A percentile compares a stretch with the other conserved stretches of the same genome.
Conservation (phyloP, 1,140 invertebrate species). For the Amyelois transitella region DNA sequence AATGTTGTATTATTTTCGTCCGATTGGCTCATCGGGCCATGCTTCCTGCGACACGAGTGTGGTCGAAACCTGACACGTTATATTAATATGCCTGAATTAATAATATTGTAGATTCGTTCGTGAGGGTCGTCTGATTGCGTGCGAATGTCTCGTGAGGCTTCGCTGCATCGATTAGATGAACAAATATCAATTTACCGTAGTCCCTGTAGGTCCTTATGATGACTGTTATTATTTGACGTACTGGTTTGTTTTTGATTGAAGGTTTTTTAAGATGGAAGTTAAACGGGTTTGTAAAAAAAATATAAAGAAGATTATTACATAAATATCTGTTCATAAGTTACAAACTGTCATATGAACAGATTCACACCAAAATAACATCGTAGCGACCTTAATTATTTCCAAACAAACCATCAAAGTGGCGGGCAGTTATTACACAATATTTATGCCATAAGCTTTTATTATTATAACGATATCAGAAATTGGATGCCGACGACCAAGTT, state of each 20-base stretch:
- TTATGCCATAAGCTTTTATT: conserved; percentile 38
- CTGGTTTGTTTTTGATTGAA: too few relatives aligned
- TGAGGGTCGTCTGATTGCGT: conserved; percentile 52
- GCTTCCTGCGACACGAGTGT: conserved; percentile 69
- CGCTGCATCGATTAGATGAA: conserved; percentile 53
- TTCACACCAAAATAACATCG: not conserved
- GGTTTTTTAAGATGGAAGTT: too few relatives aligned
- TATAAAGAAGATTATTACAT: too few relatives aligned
- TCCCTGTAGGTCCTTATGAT: conserved; percentile 11
- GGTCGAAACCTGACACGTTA: conserved; percentile 65
- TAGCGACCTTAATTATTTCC: conserved; percentile 20
- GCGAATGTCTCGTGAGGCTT: conserved; percentile 67
- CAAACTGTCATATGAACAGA: not conserved
- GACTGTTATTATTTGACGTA: too few relatives aligned
- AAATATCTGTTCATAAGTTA: conserved; percentile 1
- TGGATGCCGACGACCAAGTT: not conserved
- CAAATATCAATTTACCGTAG: conserved; percentile 62
- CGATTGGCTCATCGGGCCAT: conserved; percentile 58
- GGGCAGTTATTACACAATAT: conserved; percentile 27
- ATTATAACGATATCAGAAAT: conserved; percentile 24
- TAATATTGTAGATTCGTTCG: conserved; percentile 65
- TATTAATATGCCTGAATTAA: conserved; percentile 71
- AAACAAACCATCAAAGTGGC: conserved; percentile 30
- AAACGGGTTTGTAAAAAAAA: too few relatives aligned
- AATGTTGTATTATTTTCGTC: conserved; percentile 60